Evolutionary conservation across 2,797 vertebrate genomes (phyloP), one percentile per base, ranked within the genome.

Genomic region (Nothura maculosa): DNA sequence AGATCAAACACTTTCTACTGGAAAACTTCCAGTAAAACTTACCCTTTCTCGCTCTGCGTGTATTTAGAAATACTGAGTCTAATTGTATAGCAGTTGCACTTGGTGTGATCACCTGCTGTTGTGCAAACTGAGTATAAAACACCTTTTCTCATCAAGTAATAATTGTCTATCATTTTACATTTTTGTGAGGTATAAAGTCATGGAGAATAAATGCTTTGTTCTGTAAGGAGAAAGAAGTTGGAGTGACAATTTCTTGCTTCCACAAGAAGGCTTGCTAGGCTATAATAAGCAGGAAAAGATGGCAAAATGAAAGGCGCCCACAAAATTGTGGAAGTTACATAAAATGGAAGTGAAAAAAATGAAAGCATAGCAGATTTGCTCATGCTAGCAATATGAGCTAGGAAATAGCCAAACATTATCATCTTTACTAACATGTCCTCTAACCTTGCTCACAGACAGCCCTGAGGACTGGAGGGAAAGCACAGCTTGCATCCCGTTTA

Each of bases 1-100:
- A 89, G 85, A 87, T 93, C n/a, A 89, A 92, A 81, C 50, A 77
- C 25, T 79, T 95, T 81, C 34, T 93, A 47, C 82, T 81, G 89
- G 82, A 93, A 86, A 93, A 42, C 28, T 67, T 89, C 67, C 87
- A 89, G 14, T 52, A 76, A 81, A 87, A 85, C 47, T 48, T n/a
- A 66, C 9, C 43, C 25, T 89, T 85, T 89, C 85, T 81, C 77
- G 36, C n/a, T 78, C 62, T 70, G 79, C 63, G 38, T 81, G 43
- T 83, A 76, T 60, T 87, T 93, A 75, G 81, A 89, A 75, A 90
- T 72, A 85, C 20, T 12, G 27, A 24, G 60, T 42, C 78, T 82
- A 66, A 75, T 47, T 76, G 32, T 48, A 27, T 58, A 85, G 64
- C 47, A 85, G 62, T 74, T 85, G 60, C 62, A 67, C 58, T 87